A percentile compares a stretch with the other conserved stretches of the same genome.
Conservation (phyloP, 1,140 invertebrate genomes). For the Neuroterus valhalla region DNA sequence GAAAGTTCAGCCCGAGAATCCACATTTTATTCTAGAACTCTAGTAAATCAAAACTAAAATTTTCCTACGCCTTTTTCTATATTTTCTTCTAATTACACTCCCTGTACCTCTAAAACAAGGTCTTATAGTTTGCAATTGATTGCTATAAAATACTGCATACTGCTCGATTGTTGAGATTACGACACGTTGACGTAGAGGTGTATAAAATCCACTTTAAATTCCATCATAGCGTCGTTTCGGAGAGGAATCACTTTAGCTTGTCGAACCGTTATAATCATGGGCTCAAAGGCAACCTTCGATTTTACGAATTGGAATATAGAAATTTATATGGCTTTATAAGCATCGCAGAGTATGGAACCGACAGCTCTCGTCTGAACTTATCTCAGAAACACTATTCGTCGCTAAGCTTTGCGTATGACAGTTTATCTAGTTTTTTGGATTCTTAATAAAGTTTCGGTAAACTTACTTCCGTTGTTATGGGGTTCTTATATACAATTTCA, state of each 20-base stretch:
- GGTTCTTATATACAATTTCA: neutral
- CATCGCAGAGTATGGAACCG: conserved; percentile 37
- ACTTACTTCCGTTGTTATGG: neutral
- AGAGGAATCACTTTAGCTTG: neutral
- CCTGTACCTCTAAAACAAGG: neutral
- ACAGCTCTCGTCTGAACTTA: conserved; percentile 43
- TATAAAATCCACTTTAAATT: conserved; percentile 16
- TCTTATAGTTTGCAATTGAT: neutral
- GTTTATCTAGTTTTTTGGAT: conserved; percentile 43
- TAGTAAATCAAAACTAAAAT: too few relatives aligned
- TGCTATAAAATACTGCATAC: neutral
- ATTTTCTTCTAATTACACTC: too few relatives aligned
- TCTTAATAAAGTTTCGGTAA: neutral
- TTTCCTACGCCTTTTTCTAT: too few relatives aligned
- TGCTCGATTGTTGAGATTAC: neutral
- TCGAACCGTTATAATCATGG: neutral
- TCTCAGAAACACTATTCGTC: conserved; percentile 42
- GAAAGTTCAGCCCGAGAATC: neutral
- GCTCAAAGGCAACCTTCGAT: conserved; percentile 19
- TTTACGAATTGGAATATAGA: conserved; percentile 16
- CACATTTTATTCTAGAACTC: neutral
- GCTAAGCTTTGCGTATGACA: conserved; percentile 39
- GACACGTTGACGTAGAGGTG: too few relatives aligned
- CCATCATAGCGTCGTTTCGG: neutral
- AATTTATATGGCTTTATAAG: conserved; percentile 26